Percentiles rank a stretch among this genome's conserved stretches.
Evolutionary conservation across 2,888 invertebrate genomes (phyloP).

Genomic region (Suillia variegata): DNA sequence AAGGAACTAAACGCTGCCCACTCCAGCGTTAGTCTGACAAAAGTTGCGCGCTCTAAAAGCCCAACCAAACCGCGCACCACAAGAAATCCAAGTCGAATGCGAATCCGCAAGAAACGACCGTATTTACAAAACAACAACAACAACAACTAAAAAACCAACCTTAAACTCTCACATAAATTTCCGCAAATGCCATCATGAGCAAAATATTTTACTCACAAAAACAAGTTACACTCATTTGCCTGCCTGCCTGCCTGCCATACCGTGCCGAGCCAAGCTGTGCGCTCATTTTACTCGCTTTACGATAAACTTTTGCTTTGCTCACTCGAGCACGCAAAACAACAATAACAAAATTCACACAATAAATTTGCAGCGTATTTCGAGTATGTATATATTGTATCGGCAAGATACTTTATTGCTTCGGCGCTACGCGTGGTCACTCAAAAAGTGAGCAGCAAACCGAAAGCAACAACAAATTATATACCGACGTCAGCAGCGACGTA

Average conservation of each 20-base stretch:
- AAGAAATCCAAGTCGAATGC: neutral
- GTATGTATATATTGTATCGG: conserved; percentile 26
- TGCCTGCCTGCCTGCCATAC: neutral
- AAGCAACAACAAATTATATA: conserved; percentile 10
- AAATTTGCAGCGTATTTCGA: conserved; percentile 32
- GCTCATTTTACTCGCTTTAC: too few relatives aligned
- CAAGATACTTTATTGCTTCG: conserved; percentile 43
- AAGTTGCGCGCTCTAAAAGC: neutral
- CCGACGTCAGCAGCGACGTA: conserved; percentile 12
- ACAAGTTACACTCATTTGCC: conserved; percentile 18
- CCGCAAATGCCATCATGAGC: neutral
- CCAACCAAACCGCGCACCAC: neutral
- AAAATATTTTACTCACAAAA: neutral
- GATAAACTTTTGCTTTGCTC: too few relatives aligned
- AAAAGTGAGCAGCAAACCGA: conserved; percentile 14
- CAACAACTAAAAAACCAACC: conserved; percentile 2
- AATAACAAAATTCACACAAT: conserved; percentile 37
- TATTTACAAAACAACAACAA: neutral
- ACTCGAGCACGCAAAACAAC: conserved; percentile 7
- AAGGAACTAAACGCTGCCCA: neutral
- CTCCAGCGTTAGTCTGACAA: neutral
- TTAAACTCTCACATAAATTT: conserved; percentile 13
- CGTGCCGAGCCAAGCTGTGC: too few relatives aligned
- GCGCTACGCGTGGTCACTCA: conserved; percentile 40
- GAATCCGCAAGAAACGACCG: neutral